Conservation (phyloP, 2,113 vertebrate species). For the Pedetes capensis region DNA sequence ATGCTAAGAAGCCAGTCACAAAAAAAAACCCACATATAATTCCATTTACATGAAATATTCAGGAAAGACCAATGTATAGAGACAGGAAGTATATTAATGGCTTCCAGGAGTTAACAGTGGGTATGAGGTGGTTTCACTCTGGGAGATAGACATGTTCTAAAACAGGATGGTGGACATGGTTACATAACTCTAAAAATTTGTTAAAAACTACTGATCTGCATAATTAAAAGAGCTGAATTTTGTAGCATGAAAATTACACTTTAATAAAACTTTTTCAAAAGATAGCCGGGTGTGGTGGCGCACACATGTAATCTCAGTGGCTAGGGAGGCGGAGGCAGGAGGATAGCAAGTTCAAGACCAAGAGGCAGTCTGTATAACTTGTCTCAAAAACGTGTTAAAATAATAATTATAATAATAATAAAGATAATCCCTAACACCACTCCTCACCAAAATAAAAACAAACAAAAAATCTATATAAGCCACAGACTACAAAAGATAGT, state of each 20-base stretch:
- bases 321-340: too few species aligned
- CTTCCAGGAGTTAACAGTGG: background rate
- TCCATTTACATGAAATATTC: background rate
- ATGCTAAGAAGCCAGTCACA: conserved; percentile 17
- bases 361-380: too few species aligned
- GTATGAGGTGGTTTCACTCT: background rate
- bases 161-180: background rate
- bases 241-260: background rate
- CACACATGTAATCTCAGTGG: too few species aligned
- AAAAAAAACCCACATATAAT: background rate
- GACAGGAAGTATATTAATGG: background rate
- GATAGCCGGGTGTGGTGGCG: too few species aligned
- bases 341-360: too few species aligned
- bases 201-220: background rate
- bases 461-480: too few species aligned
- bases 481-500: background rate
- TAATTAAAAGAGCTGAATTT: conserved; percentile 5
- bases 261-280: background rate
- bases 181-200: conserved; percentile 20
- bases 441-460: background rate
- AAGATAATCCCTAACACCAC: background rate
- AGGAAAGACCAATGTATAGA: conserved; percentile 43
- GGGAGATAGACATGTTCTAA: background rate
- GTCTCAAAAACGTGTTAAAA: too few species aligned
- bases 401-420: too few species aligned